Evolutionary conservation across 2,888 invertebrate genomes (phyloP).

Genomic region (Atethmia centrago): DNA sequence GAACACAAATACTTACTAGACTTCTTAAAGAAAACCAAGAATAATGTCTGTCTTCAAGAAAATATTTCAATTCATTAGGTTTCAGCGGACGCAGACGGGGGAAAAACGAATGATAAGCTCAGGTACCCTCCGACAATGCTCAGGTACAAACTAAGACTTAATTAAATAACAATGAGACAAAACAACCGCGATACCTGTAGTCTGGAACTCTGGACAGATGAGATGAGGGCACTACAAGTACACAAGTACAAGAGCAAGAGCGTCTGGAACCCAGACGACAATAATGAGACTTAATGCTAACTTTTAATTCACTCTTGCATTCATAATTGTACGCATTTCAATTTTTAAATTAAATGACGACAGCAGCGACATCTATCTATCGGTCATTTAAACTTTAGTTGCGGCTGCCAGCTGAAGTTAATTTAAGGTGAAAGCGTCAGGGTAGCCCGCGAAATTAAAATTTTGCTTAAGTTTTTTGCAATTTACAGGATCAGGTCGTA

Average conservation of each 20-base stretch:
- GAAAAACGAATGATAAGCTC: slow-evolving; percentile 27
- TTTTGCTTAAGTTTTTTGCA: no score
- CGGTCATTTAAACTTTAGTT: slow-evolving; percentile 41
- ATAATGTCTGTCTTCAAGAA: slow-evolving; percentile 14
- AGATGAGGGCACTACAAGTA: slow-evolving; percentile 17
- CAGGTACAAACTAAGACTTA: slow-evolving; percentile 25
- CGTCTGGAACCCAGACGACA: slow-evolving; percentile 12
- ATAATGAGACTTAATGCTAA: slow-evolving; percentile 42
- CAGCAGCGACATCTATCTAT: slow-evolving; percentile 17
- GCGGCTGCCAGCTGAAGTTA: not conserved
- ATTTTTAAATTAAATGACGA: slow-evolving; percentile 33
- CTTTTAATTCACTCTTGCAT: slow-evolving; percentile 51
- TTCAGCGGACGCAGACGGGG: not conserved
- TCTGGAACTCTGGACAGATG: slow-evolving; percentile 17
- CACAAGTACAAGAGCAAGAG: not conserved
- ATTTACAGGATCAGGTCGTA: no score
- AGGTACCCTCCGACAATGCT: not conserved
- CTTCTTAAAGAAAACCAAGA: slow-evolving; percentile 18
- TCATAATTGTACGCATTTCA: slow-evolving; percentile 47
- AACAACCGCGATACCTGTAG: slow-evolving; percentile 16
- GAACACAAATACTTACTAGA: not conserved
- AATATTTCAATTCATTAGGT: slow-evolving; percentile 23
- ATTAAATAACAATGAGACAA: slow-evolving; percentile 50
- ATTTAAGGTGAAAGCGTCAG: no score
- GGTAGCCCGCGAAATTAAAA: no score